Evolutionary conservation across 37 sponge, comb jelly and placozoan species (phyloP).

Genomic region (Halisarca cf. caerulea): DNA sequence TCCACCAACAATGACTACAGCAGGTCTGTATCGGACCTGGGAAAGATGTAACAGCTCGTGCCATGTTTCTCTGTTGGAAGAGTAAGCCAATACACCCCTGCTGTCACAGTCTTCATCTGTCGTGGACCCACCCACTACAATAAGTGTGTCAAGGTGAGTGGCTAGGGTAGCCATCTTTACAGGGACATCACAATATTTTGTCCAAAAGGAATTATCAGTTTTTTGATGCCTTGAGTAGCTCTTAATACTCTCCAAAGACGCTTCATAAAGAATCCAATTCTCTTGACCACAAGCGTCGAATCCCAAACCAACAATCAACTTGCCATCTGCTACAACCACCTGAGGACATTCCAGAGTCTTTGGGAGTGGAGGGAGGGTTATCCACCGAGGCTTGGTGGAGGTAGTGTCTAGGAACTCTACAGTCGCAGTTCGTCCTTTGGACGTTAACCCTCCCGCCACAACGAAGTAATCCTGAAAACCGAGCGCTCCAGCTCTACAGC

Average conservation of each 20-base stretch:
- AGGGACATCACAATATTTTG: background rate
- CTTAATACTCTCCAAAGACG: background rate
- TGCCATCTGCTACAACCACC: background rate
- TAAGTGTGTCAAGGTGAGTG: background rate
- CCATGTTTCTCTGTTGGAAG: background rate
- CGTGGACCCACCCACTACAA: background rate
- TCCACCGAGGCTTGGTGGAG: background rate
- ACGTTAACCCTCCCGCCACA: background rate
- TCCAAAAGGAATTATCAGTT: background rate
- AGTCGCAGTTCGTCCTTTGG: background rate
- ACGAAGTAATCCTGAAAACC: background rate
- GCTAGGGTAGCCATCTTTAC: background rate
- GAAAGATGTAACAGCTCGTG: background rate
- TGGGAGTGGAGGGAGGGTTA: conserved; percentile 18
- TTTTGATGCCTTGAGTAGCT: background rate
- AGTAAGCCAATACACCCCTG: background rate
- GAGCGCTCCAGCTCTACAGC: background rate
- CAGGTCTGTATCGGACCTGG: background rate
- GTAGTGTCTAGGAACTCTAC: background rate
- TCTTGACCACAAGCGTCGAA: background rate
- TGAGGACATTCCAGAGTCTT: background rate
- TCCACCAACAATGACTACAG: background rate
- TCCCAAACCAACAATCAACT: background rate
- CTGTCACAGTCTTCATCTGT: background rate
- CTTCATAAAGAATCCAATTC: background rate